These are phyloP conservation scores for Urocyon cinereoargenteus DNA, from an alignment of 2,797 vertebrate species.

Conservation along the genomic window DNA sequence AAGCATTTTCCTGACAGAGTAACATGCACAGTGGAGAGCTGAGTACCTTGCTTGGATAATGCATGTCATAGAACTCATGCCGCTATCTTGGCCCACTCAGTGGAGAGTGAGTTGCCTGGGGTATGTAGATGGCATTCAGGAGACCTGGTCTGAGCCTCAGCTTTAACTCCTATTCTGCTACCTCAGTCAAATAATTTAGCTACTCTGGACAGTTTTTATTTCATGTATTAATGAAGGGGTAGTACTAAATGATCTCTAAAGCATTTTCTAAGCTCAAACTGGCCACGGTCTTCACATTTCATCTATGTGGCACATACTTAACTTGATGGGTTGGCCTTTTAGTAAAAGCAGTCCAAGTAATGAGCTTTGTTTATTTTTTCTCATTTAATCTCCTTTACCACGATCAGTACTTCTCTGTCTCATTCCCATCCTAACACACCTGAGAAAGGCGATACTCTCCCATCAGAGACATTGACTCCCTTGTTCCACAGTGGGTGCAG, in stretches of 20 bases:
- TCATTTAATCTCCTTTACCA: neutral
- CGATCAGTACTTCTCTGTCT: neutral
- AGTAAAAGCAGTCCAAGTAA: slow-evolving; percentile 29
- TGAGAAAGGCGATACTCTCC: neutral
- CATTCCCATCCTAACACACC: neutral
- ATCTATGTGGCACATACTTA: neutral
- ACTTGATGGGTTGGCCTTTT: neutral
- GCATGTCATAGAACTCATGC: neutral
- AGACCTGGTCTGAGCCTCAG: slow-evolving; percentile 50
- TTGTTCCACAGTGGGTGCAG: rapidly evolving
- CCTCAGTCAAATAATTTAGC: slow-evolving; percentile 1
- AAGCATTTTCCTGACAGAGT: slow-evolving; percentile 14
- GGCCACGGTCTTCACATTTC: neutral
- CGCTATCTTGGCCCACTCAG: rapidly evolving
- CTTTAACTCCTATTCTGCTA: slow-evolving; percentile 40
- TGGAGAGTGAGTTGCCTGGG: neutral
- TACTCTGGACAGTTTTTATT: slow-evolving; percentile 2
- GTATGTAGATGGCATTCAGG: neutral
- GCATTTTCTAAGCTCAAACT: neutral
- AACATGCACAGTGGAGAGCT: neutral
- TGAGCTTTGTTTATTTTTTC: neutral
- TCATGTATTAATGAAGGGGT: neutral
- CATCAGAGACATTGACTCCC: neutral
- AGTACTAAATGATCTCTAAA: neutral
- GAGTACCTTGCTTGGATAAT: neutral